Base-by-base conservation (phyloP, 2,113 vertebrate genomes). In the Lates calcarifer region DNA sequence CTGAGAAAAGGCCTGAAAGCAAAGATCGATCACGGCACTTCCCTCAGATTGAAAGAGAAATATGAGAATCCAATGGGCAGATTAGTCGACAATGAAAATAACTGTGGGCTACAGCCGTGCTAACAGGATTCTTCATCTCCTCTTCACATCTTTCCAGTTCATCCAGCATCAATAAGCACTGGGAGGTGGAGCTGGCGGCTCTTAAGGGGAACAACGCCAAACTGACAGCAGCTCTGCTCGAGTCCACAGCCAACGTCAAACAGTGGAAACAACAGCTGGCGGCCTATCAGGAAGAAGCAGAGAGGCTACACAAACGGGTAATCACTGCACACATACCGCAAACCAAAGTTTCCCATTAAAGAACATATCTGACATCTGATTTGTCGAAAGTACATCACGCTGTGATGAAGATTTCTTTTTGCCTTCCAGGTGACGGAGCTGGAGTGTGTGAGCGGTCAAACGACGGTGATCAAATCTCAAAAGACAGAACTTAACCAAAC, bases 181-280 rank as follows among this genome's bases (percentile, higher is more conserved):
- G 97, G 97, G 98, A 99, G 93, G 97, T 97, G 24, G 98, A 99
- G 91, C 95, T 99, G 65, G 97, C 95, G 4, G 97, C 98, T 0
- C 96, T 99, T 43, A 99, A 99, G 92, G 97, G 97, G 75, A 99
- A 99, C 92, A 99, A 99, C 1, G 98, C 98, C 90, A 99, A 99
- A 79, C 96, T 99, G 83, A 99, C 98, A n/a, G 96, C 98, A 41
- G 98, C 98, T 45, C 95, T 99, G 85, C 94, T 99, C 29, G 98
- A 99, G 91, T 99, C 98, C 87, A 99, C 98, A 70, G 98, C 97
- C 95, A 99, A 99, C 1, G 98, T 99, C 68, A 99, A 99, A 81
- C 98, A 99, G 95, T 99, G 98, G 98, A 99, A 99, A 53, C 98
- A 98, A 68, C 98, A 99, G 77, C 96, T 99, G 82, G 96, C 95